Evolutionary conservation across 2,797 vertebrate genomes (phyloP).

Genomic region (Tragelaphus eurycerus): DNA sequence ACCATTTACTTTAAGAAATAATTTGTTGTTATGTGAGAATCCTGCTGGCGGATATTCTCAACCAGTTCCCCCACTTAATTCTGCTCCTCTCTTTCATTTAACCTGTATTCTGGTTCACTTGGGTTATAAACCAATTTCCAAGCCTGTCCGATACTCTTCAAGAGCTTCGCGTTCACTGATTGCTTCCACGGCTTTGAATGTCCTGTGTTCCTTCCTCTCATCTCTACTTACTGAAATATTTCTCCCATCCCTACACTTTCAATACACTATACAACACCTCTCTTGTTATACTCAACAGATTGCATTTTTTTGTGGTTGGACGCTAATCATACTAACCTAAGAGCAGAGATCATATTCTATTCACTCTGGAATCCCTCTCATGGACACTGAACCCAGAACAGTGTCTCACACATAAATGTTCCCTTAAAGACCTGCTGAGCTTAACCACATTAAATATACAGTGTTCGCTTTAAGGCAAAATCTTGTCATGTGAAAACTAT

Average conservation of each 20-base stretch:
- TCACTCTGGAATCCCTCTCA: neutral
- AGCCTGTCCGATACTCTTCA: neutral
- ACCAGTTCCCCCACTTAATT: neutral
- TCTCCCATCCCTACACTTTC: neutral
- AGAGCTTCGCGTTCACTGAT: neutral
- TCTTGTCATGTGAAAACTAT: constrained; percentile 7
- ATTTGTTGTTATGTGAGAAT: neutral
- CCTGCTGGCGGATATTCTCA: neutral
- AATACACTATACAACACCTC: neutral
- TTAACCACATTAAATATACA: constrained; percentile 38
- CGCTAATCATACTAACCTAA: neutral
- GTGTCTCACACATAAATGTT: neutral
- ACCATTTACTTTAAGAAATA: neutral
- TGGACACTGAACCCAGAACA: neutral
- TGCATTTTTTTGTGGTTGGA: neutral
- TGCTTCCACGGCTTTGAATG: neutral
- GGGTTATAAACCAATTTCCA: neutral
- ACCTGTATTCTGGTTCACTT: neutral
- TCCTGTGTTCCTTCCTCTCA: neutral
- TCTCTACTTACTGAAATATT: neutral
- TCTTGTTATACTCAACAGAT: neutral
- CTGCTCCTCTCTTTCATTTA: neutral
- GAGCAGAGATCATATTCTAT: neutral
- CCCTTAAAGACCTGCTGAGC: constrained; percentile 3
- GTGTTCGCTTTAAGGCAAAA: constrained; percentile 28